Evolutionary conservation across 2,888 invertebrate genomes (phyloP), one percentile per base, ranked within the genome.

Genomic region (Drosophila anceps): DNA sequence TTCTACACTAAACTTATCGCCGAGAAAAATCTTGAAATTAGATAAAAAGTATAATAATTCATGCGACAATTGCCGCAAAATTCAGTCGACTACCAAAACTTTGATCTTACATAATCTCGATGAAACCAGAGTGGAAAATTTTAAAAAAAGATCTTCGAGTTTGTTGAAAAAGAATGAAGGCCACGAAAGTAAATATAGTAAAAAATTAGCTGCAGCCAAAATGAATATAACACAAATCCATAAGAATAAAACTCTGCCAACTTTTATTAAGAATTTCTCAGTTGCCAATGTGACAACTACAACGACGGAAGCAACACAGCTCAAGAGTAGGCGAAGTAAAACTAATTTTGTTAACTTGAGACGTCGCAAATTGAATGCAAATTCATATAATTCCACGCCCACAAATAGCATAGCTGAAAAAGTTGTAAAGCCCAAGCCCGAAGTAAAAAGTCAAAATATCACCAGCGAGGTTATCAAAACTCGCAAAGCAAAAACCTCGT

Each of bases 11-110:
- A 53, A 53, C 20, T 35, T 53, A 24, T 53, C 35, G 20, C 35
- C 51, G 1, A 33, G 35, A 20, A 53, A 53, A 33, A 33, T 53
- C 20, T 9, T 53, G 7, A 53, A 35, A 15, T 10, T 53, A 0
- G 35, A 24, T 0, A 53, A 35, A 35, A 24, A 35, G 20, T 13
- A 53, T 53, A 33, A 15, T 15, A 20, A 15, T 13, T 15, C 51
- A 0, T 53, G 51, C 15, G 51, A 53, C 5, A 35, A 53, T 35
- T 53, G 51, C 24, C 33, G 35, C 9, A 53, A 53, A 53, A 15
- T 5, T 53, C 33, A 24, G 10, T 24, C 35, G 6, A 35, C 51
- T 20, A 15, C 15, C 9, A 53, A 13, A 35, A 33, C n/a, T 15
- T 4, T 24, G 20, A 12, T 18, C 6, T 13, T 29, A 1, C 35